phyloP scores from a whole-genome alignment of 2,888 invertebrate genomes.

The Yponomeuta sedellus region DNA sequence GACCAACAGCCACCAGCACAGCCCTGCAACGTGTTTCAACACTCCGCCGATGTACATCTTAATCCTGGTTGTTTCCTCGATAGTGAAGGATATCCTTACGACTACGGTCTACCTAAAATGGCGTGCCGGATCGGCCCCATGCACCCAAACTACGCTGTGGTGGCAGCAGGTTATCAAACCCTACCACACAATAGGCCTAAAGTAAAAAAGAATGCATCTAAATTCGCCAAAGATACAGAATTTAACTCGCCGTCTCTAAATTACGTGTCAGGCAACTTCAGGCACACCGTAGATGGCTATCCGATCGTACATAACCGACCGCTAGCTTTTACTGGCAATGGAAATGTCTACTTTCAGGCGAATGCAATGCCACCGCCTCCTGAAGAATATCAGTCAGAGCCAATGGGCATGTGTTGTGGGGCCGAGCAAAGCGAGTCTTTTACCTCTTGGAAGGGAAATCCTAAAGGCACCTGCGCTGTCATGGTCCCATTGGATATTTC shows the following conservation, averaged over 20 bases:
- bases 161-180: constrained; percentile 82
- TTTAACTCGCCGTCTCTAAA: constrained; percentile 62
- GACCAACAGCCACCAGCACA: constrained; percentile 71
- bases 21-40: constrained; percentile 73
- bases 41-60: constrained; percentile 84
- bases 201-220: constrained; percentile 68
- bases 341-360: constrained; percentile 65
- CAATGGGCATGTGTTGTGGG: constrained; percentile 64
- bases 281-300: constrained; percentile 89
- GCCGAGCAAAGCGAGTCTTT: constrained; percentile 57
- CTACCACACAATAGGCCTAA: constrained; percentile 84
- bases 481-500: constrained; percentile 66
- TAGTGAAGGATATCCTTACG: constrained; percentile 86
- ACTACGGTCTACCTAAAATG: constrained; percentile 84
- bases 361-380: constrained; percentile 82
- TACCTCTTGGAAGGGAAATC: constrained; percentile 57
- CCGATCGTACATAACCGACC: constrained; percentile 77
- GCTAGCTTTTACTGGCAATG: constrained; percentile 67
- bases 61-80: constrained; percentile 86
- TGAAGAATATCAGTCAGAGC: constrained; percentile 81
- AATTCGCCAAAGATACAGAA: constrained; percentile 69
- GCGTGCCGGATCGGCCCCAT: constrained; percentile 60
- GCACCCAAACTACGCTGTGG: constrained; percentile 62
- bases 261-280: constrained; percentile 63
- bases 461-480: constrained; percentile 72